phyloP scores from a whole-genome alignment of 2,888 invertebrate species.

The Agonopterix arenella region DNA sequence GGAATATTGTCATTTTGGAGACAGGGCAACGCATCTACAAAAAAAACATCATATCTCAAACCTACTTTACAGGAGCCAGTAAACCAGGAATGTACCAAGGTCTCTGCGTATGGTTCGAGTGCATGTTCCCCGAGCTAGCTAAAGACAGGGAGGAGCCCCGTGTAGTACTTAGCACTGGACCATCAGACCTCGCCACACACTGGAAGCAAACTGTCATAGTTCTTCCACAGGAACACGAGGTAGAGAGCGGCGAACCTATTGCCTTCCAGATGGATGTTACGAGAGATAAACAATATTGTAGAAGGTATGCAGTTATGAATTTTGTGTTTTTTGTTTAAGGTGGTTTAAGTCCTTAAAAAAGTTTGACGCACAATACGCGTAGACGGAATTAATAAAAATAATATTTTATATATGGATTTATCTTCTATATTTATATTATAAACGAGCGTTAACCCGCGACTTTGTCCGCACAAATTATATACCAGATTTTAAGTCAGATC shows the following conservation, averaged over 20 bases:
- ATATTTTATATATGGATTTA: no score
- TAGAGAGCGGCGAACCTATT: slow-evolving; percentile 79
- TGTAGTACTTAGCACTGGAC: slow-evolving; percentile 86
- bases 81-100: slow-evolving; percentile 82
- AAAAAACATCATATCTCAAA: background rate
- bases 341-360: no score
- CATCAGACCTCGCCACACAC: slow-evolving; percentile 84
- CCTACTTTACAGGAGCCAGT: slow-evolving; percentile 53
- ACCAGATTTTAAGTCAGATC: no score
- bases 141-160: slow-evolving; percentile 66
- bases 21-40: no score
- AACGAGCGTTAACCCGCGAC: no score
- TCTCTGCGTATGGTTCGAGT: slow-evolving; percentile 89
- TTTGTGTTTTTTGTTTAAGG: no score
- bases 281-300: slow-evolving; percentile 58
- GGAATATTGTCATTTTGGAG: no score
- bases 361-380: no score
- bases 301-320: slow-evolving; percentile 44
- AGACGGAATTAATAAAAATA: no score
- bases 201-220: slow-evolving; percentile 96
- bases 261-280: slow-evolving; percentile 81
- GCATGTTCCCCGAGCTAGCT: slow-evolving; percentile 79
- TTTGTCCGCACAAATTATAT: no score
- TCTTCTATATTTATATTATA: no score
- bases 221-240: slow-evolving; percentile 79